Conservation (phyloP, 2,888 invertebrate genomes). For the Melanchra persicariae region DNA sequence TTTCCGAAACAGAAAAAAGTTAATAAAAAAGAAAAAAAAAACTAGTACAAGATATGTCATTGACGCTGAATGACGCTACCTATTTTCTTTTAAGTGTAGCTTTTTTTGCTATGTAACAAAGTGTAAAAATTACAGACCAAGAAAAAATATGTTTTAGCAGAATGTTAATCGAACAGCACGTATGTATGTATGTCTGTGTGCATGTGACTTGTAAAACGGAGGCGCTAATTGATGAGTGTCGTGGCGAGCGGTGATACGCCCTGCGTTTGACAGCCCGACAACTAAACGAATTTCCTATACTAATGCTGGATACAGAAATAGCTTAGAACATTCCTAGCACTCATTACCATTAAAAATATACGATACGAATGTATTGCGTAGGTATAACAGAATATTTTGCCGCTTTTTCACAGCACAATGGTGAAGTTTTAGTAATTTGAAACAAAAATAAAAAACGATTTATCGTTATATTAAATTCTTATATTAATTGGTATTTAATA, state of each 20-base stretch:
- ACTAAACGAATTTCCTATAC: slow-evolving; percentile 71
- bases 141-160: slow-evolving; percentile 29
- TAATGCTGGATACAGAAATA: slow-evolving; percentile 68
- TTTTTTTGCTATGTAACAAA: too few relatives aligned
- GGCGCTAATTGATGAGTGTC: slow-evolving; percentile 72
- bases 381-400: neutral
- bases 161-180: slow-evolving; percentile 35
- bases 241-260: slow-evolving; percentile 73
- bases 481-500: too few relatives aligned
- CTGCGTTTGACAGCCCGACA: slow-evolving; percentile 71
- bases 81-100: slow-evolving; percentile 9
- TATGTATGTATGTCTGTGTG: slow-evolving; percentile 41
- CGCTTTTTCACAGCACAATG: neutral
- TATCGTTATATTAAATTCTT: too few relatives aligned
- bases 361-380: neutral
- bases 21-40: slow-evolving; percentile 30
- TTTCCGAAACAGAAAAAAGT: slow-evolving; percentile 57
- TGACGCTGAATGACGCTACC: slow-evolving; percentile 14
- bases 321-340: slow-evolving; percentile 61
- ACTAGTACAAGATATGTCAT: slow-evolving; percentile 39
- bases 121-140: slow-evolving; percentile 18
- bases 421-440: neutral
- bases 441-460: neutral
- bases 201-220: slow-evolving; percentile 62
- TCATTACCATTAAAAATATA: slow-evolving; percentile 61